Percentiles rank a stretch among this genome's conserved stretches.
Conservation (phyloP, 2,888 invertebrate genomes). For the Aspidiotus rigidus region DNA sequence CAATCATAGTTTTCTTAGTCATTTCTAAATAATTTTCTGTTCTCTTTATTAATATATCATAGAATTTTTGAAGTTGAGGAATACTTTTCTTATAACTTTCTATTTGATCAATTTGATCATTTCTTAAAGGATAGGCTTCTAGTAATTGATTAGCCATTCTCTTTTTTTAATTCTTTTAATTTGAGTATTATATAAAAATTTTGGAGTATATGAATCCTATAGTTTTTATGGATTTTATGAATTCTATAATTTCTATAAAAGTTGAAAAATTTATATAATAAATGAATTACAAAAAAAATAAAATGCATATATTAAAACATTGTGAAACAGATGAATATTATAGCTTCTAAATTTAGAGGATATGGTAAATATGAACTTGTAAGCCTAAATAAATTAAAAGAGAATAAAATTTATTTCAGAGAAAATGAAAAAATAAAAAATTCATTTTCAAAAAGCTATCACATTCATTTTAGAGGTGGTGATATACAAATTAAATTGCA, state of each 20-base stretch:
- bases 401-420: neutral
- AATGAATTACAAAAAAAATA: too few species aligned
- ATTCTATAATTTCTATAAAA: slow-evolving; percentile 4
- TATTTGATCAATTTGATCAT: slow-evolving; percentile 8
- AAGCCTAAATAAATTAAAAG: slow-evolving; percentile 1
- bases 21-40: slow-evolving; percentile 21
- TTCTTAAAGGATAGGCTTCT: slow-evolving; percentile 9
- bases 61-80: slow-evolving; percentile 11
- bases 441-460: neutral
- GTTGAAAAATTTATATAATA: neutral
- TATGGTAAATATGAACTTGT: neutral
- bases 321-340: too few species aligned
- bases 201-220: too few species aligned
- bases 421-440: neutral
- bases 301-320: too few species aligned
- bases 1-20: slow-evolving; percentile 17
- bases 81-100: slow-evolving; percentile 12
- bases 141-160: slow-evolving; percentile 12
- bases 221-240: too few species aligned
- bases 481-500: neutral
- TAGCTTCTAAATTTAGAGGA: too few species aligned
- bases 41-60: slow-evolving; percentile 6
- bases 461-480: neutral
- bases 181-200: neutral
- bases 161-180: neutral